These are phyloP conservation scores for Camelus dromedarius DNA, from an alignment of 2,113 vertebrate species.

Conservation along the genomic window DNA sequence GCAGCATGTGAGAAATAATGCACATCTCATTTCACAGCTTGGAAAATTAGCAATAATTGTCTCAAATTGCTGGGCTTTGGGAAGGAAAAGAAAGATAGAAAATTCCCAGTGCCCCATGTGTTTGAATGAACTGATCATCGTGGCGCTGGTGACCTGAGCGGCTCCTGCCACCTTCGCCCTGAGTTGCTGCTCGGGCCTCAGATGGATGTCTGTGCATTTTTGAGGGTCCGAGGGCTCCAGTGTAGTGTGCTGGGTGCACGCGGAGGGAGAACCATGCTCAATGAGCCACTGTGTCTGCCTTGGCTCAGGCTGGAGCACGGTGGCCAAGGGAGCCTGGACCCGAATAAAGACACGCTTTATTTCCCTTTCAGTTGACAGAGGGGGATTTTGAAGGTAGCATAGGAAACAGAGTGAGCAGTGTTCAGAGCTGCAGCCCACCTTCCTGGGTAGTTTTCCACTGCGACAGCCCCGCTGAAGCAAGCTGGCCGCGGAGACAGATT, in stretches of 20 bases:
- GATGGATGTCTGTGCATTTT: slow-evolving; percentile 41
- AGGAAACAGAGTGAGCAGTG: slow-evolving; percentile 88
- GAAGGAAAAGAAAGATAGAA: slow-evolving; percentile 70
- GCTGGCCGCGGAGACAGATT: slow-evolving; percentile 70
- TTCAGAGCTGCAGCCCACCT: slow-evolving; percentile 82
- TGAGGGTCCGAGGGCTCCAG: slow-evolving; percentile 72
- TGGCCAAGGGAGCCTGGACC: slow-evolving; percentile 73
- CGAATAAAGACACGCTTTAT: slow-evolving; percentile 89
- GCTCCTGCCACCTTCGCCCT: slow-evolving; percentile 54
- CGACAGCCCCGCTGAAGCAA: slow-evolving; percentile 60
- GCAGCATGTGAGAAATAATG: not conserved
- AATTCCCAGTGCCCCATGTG: not conserved
- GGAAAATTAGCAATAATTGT: slow-evolving; percentile 71
- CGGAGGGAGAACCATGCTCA: slow-evolving; percentile 81
- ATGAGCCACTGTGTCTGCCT: slow-evolving; percentile 86
- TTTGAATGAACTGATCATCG: not conserved
- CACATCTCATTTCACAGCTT: slow-evolving; percentile 68
- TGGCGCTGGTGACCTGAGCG: slow-evolving; percentile 19
- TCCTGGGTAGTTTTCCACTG: slow-evolving; percentile 88
- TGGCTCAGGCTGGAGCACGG: slow-evolving; percentile 83
- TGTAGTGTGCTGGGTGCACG: slow-evolving; percentile 73
- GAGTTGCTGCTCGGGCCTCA: slow-evolving; percentile 41
- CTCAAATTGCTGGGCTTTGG: slow-evolving; percentile 56
- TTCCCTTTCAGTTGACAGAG: slow-evolving; percentile 57
- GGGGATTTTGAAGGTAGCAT: slow-evolving; percentile 80